These are phyloP conservation scores for Drosophila leontia DNA, from an alignment of 1,140 invertebrate genomes.

Conservation along the genomic window DNA sequence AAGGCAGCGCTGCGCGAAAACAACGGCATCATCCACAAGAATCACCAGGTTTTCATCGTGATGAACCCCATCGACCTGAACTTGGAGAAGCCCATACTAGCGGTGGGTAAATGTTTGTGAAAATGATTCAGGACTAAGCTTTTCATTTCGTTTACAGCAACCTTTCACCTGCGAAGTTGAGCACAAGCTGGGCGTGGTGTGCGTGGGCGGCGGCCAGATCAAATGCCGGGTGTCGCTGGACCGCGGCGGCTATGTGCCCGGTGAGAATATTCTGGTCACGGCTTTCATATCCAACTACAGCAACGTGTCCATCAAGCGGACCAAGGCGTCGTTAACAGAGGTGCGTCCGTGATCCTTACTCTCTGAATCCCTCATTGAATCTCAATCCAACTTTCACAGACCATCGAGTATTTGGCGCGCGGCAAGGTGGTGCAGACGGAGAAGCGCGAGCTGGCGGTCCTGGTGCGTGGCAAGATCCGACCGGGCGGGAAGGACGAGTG, in stretches of 20 bases:
- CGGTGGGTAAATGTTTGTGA: constrained; percentile 87
- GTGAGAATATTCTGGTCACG: constrained; percentile 94
- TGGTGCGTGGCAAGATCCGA: constrained; percentile 93
- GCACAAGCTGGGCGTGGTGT: constrained; percentile 93
- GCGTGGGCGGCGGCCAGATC: constrained; percentile 93
- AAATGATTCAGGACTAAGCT: not conserved
- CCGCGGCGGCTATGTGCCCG: constrained; percentile 96
- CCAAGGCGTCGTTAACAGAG: constrained; percentile 92
- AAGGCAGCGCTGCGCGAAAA: constrained; percentile 95
- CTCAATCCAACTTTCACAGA: constrained; percentile 84
- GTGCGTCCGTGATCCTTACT: constrained; percentile 84
- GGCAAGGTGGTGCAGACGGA: constrained; percentile 95
- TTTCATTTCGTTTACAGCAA: constrained; percentile 87
- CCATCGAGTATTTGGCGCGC: constrained; percentile 95
- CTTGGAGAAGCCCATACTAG: constrained; percentile 93
- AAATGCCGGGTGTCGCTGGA: constrained; percentile 94
- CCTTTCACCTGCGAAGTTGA: constrained; percentile 95
- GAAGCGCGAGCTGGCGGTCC: constrained; percentile 92
- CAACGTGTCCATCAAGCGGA: constrained; percentile 90
- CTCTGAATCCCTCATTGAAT: constrained; percentile 68
- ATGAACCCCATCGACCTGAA: constrained; percentile 98
- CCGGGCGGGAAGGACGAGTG: constrained; percentile 91
- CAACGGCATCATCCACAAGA: constrained; percentile 96
- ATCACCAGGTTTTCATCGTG: constrained; percentile 98
- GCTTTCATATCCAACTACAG: constrained; percentile 95